phyloP scores from a whole-genome alignment of 2,888 invertebrate genomes.

The Calephelis perditalis region DNA sequence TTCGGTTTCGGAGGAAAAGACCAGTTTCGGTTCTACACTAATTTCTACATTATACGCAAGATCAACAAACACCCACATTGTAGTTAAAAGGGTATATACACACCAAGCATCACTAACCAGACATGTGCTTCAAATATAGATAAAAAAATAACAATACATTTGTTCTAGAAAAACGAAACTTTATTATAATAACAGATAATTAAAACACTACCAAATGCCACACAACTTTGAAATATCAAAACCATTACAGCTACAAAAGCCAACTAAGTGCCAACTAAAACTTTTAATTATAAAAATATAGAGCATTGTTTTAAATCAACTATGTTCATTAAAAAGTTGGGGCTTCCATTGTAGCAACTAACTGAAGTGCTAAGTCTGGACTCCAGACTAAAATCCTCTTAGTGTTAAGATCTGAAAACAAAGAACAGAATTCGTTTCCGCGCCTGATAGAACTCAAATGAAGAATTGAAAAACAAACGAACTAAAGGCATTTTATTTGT shows the following conservation, averaged over 20 bases:
- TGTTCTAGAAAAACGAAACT: too few relatives aligned
- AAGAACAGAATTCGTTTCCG: conserved; percentile 27
- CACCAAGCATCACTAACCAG: too few relatives aligned
- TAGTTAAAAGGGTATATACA: too few relatives aligned
- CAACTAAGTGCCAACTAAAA: conserved; percentile 9
- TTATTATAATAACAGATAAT: too few relatives aligned
- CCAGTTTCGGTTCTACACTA: too few relatives aligned
- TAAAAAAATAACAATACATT: too few relatives aligned
- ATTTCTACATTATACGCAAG: too few relatives aligned
- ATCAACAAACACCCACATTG: too few relatives aligned
- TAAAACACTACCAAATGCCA: neutral
- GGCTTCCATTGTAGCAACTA: conserved; percentile 42
- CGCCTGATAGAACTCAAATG: conserved; percentile 11
- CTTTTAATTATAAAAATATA: conserved; percentile 13
- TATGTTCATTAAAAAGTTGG: conserved; percentile 12
- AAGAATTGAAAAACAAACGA: conserved; percentile 1
- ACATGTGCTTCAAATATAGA: too few relatives aligned
- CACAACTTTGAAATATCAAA: conserved; percentile 3
- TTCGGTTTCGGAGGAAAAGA: too few relatives aligned
- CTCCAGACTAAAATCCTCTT: conserved; percentile 23
- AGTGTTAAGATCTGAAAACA: conserved; percentile 29
- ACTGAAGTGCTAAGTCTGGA: conserved; percentile 39
- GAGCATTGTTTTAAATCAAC: conserved; percentile 12
- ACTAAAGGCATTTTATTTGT: neutral
- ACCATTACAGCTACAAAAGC: conserved; percentile 9